phyloP scores from a whole-genome alignment of 2,797 vertebrate species.

The Myripristis murdjan region DNA sequence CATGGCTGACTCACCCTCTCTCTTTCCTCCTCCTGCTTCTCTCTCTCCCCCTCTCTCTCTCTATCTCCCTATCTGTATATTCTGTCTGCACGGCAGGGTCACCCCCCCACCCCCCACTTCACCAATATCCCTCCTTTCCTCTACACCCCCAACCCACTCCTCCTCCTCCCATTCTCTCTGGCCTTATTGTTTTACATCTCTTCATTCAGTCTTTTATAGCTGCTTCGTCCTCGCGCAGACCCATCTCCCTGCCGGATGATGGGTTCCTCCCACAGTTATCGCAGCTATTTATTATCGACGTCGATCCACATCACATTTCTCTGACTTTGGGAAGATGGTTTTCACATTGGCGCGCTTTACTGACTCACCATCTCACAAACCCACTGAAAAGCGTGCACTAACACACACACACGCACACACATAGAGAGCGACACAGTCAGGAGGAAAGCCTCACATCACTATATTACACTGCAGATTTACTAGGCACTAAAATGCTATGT shows the following conservation, averaged over 20 bases:
- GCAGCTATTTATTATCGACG: conserved; percentile 79
- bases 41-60: conserved; percentile 40
- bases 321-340: conserved; percentile 83
- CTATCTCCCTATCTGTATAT: conserved; percentile 55
- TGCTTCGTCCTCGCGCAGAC: conserved; percentile 79
- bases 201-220: conserved; percentile 83
- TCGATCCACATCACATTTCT: conserved; percentile 78
- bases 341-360: conserved; percentile 80
- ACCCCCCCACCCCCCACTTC: conserved; percentile 27
- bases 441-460: conserved; percentile 53
- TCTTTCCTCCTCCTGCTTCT: conserved; percentile 33
- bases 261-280: conserved; percentile 81
- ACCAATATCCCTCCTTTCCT: conserved; percentile 52
- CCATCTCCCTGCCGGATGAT: conserved; percentile 77
- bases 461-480: conserved; percentile 72
- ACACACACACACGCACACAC: conserved; percentile 9
- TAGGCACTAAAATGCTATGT: conserved; percentile 59
- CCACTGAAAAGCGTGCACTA: conserved; percentile 24
- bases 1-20: conserved; percentile 77
- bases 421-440: conserved; percentile 46
- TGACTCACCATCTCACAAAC: conserved; percentile 67
- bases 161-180: conserved; percentile 63
- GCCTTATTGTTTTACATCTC: conserved; percentile 85
- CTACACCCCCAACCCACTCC: conserved; percentile 29
- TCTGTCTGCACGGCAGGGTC: conserved; percentile 50